Percentiles rank a stretch among this genome's conserved stretches.
phyloP scores from a whole-genome alignment of 2,888 invertebrate species.

The Ernsta delagoae region DNA sequence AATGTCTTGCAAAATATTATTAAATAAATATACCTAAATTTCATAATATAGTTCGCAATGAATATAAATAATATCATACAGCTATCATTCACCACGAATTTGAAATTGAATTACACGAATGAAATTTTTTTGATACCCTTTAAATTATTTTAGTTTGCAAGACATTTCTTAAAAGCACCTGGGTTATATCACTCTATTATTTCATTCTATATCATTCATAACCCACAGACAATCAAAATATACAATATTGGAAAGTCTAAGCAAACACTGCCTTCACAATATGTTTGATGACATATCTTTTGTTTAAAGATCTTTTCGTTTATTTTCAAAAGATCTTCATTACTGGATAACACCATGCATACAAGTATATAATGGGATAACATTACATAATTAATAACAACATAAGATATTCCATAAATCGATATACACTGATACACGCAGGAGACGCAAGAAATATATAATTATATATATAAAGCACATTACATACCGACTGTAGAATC shows the following conservation, averaged over 20 bases:
- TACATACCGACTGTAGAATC: constrained; percentile 80
- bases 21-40: no score
- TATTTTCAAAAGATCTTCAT: constrained; percentile 16
- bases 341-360: constrained; percentile 54
- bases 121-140: neutral
- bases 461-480: constrained; percentile 46
- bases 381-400: constrained; percentile 41
- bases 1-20: constrained; percentile 54
- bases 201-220: constrained; percentile 30
- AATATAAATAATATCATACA: no score
- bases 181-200: constrained; percentile 18
- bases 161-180: constrained; percentile 49
- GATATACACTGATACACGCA: constrained; percentile 23
- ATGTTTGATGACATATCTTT: constrained; percentile 20
- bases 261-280: constrained; percentile 25
- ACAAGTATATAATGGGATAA: constrained; percentile 44
- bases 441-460: constrained; percentile 49
- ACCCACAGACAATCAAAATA: constrained; percentile 38
- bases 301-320: constrained; percentile 33
- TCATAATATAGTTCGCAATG: no score
- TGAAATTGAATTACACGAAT: no score
- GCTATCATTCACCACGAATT: no score
- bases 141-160: constrained; percentile 44
- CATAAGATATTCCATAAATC: constrained; percentile 39
- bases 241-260: constrained; percentile 15